Base-by-base conservation (phyloP, 1,140 invertebrate species). In the Cydia pomonella region DNA sequence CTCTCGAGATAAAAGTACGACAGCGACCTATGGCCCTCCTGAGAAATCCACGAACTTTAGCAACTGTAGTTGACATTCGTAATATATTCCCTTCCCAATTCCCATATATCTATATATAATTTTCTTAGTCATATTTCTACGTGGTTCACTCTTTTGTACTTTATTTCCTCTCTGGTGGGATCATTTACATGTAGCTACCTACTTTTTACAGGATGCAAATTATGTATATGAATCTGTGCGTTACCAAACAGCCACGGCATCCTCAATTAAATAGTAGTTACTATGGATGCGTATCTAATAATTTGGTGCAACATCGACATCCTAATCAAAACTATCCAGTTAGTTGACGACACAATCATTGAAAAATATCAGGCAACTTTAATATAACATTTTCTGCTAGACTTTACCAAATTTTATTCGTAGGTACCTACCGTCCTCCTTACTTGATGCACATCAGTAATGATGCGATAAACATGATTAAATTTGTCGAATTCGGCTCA, bases 191-290 rank as follows among this genome's bases (percentile, higher is more conserved):
- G 9, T 38, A 38, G 33, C 7, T 38, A 38, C 7, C 33, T 38
- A 38, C 0, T 9, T 63, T 66, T 66, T 29, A 66, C 25, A 18
- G 63, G 63, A 66, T 29, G 27, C 63, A 29, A 33, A 33, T 66
- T 66, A 25, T 29, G 4, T 13, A 66, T 33, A 16, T n/a, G 1
- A 4, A 47, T 47, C 44, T 66, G 63, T 12, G n/a, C 13, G 63
- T 66, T 66, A 66, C 16, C 62, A 13, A 29, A 7, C 27, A 12
- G 63, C 6, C n/a, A 53, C 6, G 0, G 25, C 16, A 33, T 66
- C 16, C 63, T 33, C 63, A 66, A 33, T 66, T 29, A 66, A 66
- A 66, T 29, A 53, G 50, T 53, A n/a, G 50, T 53, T 53, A 18
- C 16, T 21, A 18, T 53, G 16, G 50, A 53, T 53, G n/a, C n/a